Conservation (phyloP, 2,888 invertebrate genomes). For the Morpho deidamia region DNA sequence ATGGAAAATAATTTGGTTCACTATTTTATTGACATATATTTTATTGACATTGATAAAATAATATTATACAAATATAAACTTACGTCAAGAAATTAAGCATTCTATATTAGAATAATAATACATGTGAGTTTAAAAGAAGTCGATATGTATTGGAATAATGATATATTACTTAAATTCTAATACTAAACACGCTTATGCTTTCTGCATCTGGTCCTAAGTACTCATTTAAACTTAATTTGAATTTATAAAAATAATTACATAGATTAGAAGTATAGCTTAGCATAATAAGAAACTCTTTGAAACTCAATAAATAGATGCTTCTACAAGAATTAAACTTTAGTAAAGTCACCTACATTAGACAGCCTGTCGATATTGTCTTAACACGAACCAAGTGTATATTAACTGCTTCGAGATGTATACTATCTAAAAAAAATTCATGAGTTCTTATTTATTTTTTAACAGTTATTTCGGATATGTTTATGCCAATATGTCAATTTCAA, state of each 20-base stretch:
- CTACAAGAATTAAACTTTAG: background rate
- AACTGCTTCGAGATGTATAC: background rate
- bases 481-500: conserved; percentile 10
- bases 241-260: background rate
- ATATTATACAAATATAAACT: background rate
- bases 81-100: background rate
- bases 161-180: conserved; percentile 11
- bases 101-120: conserved; percentile 18
- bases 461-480: background rate
- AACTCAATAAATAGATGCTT: background rate
- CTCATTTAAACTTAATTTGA: background rate
- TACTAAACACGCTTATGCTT: background rate
- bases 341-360: conserved; percentile 1
- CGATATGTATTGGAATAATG: conserved; percentile 34
- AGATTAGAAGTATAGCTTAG: background rate
- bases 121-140: conserved; percentile 20
- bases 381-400: conserved; percentile 10
- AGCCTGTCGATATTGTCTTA: conserved; percentile 7
- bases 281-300: too few species aligned
- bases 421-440: background rate
- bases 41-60: too few species aligned
- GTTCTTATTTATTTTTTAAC: background rate
- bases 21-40: too few species aligned
- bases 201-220: background rate
- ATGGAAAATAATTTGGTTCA: too few species aligned